Base-by-base conservation (phyloP, 2,888 invertebrate species). In the Plebejus anna region DNA sequence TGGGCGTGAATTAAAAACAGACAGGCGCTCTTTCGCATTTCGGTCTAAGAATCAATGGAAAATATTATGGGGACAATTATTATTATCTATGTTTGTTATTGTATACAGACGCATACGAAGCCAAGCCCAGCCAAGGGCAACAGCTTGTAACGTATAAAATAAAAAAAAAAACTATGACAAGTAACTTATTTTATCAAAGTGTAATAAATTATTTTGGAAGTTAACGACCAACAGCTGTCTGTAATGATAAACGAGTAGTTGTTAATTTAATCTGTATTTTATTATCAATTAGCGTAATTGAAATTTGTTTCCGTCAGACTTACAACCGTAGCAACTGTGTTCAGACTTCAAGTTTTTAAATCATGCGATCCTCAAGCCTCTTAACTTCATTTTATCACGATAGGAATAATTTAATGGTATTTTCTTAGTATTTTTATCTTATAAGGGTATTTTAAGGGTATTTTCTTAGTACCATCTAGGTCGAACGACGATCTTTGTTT, bases 211-310 rank as follows among this genome's bases (percentile, higher is more conserved):
- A 42, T 51, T 55, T 32, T 55, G 32, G 28, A 72, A 73, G 55
- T 73, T 55, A 55, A 51, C 73, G 16, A 73, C 51, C 51, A 55
- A 51, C 73, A 73, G 73, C 73, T 73, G 73, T 51, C 47, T 51
- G 51, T 55, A 32, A 51, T 55, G 73, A 73, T 73, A 55, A 73
- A 73, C 47, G 73, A 73, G 73, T 55, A 55, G 28, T 73, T 72
- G 22, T 42, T 72, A 72, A 72, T 28, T 42, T 72, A 66, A 66
- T 66, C 66, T 66, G 32, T 32, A 66, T 72, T 72, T 42, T 42
- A 47, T 72, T 47, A 72, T 72, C 72, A 47, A 72, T 72, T 72
- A 72, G 42, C 72, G 22, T 72, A 47, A 72, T 72, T 72, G 22
- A 42, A 42, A 42, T 16, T 71, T 42, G 61, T 61, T 16, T 66